phyloP scores from a whole-genome alignment of 1,140 invertebrate genomes.

The Drosophila asahinai region DNA sequence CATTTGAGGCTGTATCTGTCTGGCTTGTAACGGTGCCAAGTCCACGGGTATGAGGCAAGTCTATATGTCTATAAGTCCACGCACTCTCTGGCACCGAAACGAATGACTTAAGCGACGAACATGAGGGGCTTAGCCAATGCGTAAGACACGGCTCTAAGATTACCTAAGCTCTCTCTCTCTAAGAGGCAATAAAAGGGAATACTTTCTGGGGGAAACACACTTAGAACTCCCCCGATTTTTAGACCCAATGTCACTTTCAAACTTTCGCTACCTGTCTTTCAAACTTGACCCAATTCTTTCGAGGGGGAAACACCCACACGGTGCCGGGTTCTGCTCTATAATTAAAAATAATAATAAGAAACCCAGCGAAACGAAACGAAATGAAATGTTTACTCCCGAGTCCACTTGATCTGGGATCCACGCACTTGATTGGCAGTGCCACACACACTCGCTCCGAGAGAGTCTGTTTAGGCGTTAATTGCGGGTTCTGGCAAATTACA shows the following conservation, averaged over 20 bases:
- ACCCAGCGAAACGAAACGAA: constrained; percentile 33
- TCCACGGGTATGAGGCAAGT: constrained; percentile 33
- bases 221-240: constrained; percentile 8
- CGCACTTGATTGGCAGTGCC: constrained; percentile 72
- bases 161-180: constrained; percentile 24
- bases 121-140: constrained; percentile 33
- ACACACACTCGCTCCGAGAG: constrained; percentile 17
- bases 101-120: constrained; percentile 78
- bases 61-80: constrained; percentile 39
- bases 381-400: constrained; percentile 44
- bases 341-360: constrained; percentile 52
- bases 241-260: constrained; percentile 67
- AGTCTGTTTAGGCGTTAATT: constrained; percentile 79
- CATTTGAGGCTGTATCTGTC: constrained; percentile 32
- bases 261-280: constrained; percentile 71
- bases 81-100: constrained; percentile 54
- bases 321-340: constrained; percentile 41
- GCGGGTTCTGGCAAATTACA: constrained; percentile 77
- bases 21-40: constrained; percentile 66
- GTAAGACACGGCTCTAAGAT: constrained; percentile 38
- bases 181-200: neutral
- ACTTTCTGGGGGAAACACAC: too few species aligned
- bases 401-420: constrained; percentile 44
- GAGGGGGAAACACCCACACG: constrained; percentile 40
- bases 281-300: constrained; percentile 52